Evolutionary conservation across 2,113 vertebrate genomes (phyloP).

Genomic region (Pedetes capensis): DNA sequence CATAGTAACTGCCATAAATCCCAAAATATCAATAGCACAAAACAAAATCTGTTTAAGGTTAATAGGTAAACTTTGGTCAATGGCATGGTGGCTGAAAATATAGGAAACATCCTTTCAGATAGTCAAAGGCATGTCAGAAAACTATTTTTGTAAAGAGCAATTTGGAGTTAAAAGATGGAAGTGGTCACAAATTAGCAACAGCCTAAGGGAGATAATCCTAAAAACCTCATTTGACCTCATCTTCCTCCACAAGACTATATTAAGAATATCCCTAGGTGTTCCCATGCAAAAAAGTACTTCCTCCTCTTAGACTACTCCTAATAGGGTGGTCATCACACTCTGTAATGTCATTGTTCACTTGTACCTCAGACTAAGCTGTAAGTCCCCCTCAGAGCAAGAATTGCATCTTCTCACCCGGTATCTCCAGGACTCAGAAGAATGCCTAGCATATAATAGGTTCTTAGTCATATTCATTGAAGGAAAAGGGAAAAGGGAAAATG

Average conservation of each 20-base stretch:
- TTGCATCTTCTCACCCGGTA: background rate
- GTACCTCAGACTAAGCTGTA: background rate
- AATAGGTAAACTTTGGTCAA: background rate
- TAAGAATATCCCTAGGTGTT: background rate
- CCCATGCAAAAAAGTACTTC: background rate
- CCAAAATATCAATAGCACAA: background rate
- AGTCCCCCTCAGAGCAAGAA: background rate
- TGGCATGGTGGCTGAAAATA: background rate
- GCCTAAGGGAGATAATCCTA: background rate
- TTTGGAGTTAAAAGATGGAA: background rate
- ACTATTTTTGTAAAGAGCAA: background rate
- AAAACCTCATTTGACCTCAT: background rate
- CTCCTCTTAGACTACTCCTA: fast-evolving
- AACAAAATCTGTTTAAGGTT: background rate
- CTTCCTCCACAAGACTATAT: background rate
- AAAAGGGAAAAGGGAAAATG: background rate
- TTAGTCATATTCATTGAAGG: background rate
- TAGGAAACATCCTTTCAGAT: background rate
- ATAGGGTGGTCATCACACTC: background rate
- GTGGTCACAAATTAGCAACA: background rate
- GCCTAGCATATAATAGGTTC: background rate
- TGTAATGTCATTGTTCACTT: background rate
- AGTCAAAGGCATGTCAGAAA: background rate
- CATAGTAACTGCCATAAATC: background rate
- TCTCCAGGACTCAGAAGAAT: background rate